Evolutionary conservation across 2,797 vertebrate species (phyloP).

Genomic region (Ispidina lecontei): DNA sequence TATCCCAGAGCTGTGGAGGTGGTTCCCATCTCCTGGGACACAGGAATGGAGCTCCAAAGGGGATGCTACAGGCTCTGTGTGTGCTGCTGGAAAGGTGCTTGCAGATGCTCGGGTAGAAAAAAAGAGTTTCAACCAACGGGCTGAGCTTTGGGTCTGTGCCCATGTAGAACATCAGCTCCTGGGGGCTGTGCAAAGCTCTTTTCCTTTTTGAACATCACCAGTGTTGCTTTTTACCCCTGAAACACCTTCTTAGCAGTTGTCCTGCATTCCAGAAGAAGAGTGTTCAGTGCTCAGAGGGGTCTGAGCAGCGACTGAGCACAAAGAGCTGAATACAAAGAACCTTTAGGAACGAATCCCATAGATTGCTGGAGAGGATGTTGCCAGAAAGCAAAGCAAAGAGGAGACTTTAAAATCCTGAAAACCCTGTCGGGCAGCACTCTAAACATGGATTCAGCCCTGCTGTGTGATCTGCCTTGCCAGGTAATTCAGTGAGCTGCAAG

Average conservation of each 20-base stretch:
- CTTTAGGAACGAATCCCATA: background rate
- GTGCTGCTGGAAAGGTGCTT: background rate
- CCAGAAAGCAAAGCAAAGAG: background rate
- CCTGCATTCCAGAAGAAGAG: background rate
- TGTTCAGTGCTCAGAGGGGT: background rate
- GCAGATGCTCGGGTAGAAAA: background rate
- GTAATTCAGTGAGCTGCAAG: background rate
- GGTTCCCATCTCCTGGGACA: background rate
- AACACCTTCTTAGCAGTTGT: background rate
- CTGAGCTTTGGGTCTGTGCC: background rate
- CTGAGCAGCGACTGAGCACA: background rate
- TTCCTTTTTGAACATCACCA: background rate
- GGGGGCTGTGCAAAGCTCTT: background rate
- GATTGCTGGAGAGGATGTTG: background rate
- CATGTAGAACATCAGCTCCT: background rate
- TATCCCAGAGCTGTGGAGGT: background rate
- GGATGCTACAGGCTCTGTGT: accelerated
- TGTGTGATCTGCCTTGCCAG: background rate
- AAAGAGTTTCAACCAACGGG: background rate
- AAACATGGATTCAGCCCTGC: background rate
- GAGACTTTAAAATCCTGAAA: background rate
- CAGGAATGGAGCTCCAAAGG: background rate
- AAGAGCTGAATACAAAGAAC: conserved; percentile 7
- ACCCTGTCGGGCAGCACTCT: background rate
- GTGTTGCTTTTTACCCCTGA: background rate